These are phyloP conservation scores for Chromoteleia sp. DNA, from an alignment of 2,888 invertebrate species.

Conservation along the genomic window DNA sequence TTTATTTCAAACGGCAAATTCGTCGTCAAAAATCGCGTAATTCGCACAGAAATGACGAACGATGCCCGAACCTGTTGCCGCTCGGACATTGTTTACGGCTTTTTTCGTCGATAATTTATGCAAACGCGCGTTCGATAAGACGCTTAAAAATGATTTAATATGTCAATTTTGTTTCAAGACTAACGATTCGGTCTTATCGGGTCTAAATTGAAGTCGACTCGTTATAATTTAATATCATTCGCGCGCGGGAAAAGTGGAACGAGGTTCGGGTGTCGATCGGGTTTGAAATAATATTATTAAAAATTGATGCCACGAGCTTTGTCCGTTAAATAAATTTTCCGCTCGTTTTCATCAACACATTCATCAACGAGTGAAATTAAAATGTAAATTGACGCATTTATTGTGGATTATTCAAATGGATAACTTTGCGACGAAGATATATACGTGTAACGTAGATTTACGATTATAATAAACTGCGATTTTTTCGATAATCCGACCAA, in stretches of 20 bases:
- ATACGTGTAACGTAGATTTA: conserved; percentile 3
- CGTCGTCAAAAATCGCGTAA: conserved; percentile 8
- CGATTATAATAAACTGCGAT: conserved; percentile 24
- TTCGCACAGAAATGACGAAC: conserved; percentile 11
- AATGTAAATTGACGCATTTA: no score
- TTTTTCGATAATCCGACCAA: conserved; percentile 9
- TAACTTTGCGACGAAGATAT: conserved; percentile 7
- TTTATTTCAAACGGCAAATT: conserved; percentile 47
- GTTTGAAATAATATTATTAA: conserved; percentile 4
- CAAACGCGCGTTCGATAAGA: not conserved
- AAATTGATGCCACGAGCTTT: not conserved
- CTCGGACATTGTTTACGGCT: conserved; percentile 27
- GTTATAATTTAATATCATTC: conserved; percentile 29
- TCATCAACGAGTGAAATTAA: no score
- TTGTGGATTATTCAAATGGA: conserved; percentile 19
- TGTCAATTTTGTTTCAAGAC: not conserved
- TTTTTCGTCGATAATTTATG: conserved; percentile 29
- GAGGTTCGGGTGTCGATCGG: not conserved
- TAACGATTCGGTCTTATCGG: conserved; percentile 9
- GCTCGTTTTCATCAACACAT: no score
- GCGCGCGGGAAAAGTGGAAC: not conserved
- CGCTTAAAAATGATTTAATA: conserved; percentile 2
- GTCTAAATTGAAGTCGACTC: not conserved
- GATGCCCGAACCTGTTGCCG: conserved; percentile 18
- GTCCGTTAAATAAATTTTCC: not conserved